Evolutionary conservation across 2,113 vertebrate species (phyloP).

Genomic region (Microtus pennsylvanicus): DNA sequence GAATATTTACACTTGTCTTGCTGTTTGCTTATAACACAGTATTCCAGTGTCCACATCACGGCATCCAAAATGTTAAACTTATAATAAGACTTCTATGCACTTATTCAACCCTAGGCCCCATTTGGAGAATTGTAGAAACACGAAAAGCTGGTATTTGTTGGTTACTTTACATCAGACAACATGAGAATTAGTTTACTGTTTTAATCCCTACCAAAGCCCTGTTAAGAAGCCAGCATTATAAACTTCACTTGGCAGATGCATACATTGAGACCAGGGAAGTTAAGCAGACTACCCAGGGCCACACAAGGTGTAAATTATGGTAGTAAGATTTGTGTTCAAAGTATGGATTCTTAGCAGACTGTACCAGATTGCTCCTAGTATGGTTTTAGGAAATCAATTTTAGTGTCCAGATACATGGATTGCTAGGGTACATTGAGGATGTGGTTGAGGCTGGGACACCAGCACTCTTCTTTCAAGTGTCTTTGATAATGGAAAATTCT

Average conservation of each 20-base stretch:
- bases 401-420: background rate
- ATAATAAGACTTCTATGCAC: background rate
- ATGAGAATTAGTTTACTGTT: background rate
- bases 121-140: background rate
- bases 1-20: background rate
- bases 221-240: background rate
- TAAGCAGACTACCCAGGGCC: background rate
- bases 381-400: background rate
- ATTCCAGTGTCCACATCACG: background rate
- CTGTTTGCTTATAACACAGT: background rate
- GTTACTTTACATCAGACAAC: background rate
- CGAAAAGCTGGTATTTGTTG: background rate
- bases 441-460: background rate
- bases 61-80: background rate
- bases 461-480: background rate
- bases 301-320: background rate
- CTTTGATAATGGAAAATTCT: background rate
- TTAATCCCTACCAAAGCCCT: background rate
- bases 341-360: background rate
- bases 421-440: background rate
- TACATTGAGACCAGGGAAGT: slow-evolving; percentile 6
- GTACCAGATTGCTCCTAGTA: background rate
- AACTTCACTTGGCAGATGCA: background rate
- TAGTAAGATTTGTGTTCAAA: background rate
- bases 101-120: background rate